A percentile compares a stretch with the other conserved stretches of the same genome.
phyloP scores from a whole-genome alignment of 2,113 vertebrate genomes.

The Struthidea cinerea region DNA sequence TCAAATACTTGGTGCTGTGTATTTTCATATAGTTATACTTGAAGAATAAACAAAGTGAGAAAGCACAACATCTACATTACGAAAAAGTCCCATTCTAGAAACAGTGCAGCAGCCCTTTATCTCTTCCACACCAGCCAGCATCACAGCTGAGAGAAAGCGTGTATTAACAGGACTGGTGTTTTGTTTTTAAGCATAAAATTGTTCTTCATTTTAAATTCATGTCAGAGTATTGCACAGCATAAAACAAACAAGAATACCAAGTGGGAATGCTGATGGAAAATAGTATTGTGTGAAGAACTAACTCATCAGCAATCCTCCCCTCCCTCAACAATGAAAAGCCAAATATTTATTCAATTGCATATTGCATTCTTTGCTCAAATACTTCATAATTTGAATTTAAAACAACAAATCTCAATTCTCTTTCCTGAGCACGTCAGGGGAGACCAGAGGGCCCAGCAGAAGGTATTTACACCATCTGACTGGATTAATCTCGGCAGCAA shows the following conservation, averaged over 20 bases:
- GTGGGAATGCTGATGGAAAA: conserved; percentile 19
- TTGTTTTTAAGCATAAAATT: neutral
- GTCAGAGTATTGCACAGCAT: neutral
- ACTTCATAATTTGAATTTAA: neutral
- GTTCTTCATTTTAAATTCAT: neutral
- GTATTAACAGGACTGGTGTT: neutral
- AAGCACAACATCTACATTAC: neutral
- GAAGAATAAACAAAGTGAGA: neutral
- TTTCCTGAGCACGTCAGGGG: neutral
- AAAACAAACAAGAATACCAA: conserved; percentile 23
- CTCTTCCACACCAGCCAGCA: neutral
- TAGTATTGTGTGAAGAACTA: neutral
- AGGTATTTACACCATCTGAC: neutral
- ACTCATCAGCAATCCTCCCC: conserved; percentile 1
- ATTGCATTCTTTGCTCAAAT: conserved; percentile 27
- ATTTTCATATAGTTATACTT: neutral
- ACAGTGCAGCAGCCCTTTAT: neutral
- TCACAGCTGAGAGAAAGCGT: neutral
- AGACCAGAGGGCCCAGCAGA: neutral
- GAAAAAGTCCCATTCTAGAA: neutral
- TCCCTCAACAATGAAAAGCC: conserved; percentile 30
- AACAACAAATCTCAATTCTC: neutral
- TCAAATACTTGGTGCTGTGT: neutral
- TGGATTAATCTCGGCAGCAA: neutral
- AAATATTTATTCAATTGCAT: conserved; percentile 43